Percentiles rank a stretch among this genome's conserved stretches.
Conservation (phyloP, 1,140 invertebrate species). For the Drosophila tristis region DNA sequence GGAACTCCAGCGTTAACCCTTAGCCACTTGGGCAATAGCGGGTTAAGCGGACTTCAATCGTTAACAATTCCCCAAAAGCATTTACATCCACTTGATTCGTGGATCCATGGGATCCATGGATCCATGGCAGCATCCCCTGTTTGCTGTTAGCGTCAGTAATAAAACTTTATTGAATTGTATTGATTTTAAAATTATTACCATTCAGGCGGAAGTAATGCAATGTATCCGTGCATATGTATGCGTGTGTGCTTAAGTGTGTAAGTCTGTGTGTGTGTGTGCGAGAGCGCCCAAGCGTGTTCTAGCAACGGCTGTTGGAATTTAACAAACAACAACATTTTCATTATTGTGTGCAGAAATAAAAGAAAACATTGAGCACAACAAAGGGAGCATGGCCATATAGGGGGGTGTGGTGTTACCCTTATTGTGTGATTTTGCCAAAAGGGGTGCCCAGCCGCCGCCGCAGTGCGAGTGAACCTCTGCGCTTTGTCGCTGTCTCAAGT, state of each 20-base stretch:
- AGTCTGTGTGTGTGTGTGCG: conserved; percentile 25
- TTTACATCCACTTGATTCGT: conserved; percentile 1
- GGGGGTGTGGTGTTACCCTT: background rate
- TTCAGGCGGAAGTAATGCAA: conserved; percentile 82
- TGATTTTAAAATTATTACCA: conserved; percentile 84
- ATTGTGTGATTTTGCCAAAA: conserved; percentile 39
- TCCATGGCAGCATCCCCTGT: conserved; percentile 32
- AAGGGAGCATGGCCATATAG: conserved; percentile 43
- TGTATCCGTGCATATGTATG: conserved; percentile 48
- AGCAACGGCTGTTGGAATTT: conserved; percentile 76
- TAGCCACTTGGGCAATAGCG: background rate
- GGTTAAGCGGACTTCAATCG: conserved; percentile 27
- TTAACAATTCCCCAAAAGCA: conserved; percentile 40
- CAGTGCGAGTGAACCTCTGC: conserved; percentile 6
- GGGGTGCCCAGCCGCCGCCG: conserved; percentile 40
- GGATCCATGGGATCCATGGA: background rate
- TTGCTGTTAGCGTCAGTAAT: conserved; percentile 66
- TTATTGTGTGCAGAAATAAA: conserved; percentile 74
- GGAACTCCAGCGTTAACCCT: too few relatives aligned
- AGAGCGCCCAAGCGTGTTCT: conserved; percentile 57
- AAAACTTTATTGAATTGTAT: conserved; percentile 84
- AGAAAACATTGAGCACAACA: conserved; percentile 62
- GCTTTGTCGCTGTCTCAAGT: conserved; percentile 65
- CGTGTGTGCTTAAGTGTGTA: conserved; percentile 19
- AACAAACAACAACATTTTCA: conserved; percentile 83